Conservation (phyloP, 2,113 vertebrate species). For the Rynchops niger region DNA sequence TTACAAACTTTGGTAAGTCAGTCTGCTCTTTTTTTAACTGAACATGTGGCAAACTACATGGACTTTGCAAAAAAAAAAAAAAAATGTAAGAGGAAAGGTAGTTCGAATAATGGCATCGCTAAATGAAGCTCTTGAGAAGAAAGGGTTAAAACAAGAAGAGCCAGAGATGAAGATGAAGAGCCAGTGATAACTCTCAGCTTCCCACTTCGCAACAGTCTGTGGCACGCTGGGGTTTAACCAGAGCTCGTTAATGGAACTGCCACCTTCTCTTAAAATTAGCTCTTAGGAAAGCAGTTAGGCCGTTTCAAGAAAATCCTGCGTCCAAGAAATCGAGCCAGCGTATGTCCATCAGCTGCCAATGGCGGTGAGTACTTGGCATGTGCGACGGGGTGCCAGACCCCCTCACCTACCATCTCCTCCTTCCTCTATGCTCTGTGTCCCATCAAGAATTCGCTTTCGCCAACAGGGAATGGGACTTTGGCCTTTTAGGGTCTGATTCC, state of each 20-base stretch:
- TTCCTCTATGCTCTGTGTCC: background rate
- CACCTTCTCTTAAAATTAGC: background rate
- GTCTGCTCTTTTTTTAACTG: background rate
- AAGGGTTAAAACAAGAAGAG: constrained; percentile 5
- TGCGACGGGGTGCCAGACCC: background rate
- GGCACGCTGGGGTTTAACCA: background rate
- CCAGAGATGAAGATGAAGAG: background rate
- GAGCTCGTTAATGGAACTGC: background rate
- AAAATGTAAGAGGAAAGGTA: background rate
- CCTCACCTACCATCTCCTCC: background rate
- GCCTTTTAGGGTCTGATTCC: background rate
- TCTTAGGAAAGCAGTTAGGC: background rate
- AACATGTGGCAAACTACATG: background rate
- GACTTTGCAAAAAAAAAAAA: background rate
- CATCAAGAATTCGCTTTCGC: background rate
- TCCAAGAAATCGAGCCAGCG: background rate
- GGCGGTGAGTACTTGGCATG: accelerated
- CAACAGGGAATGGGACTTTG: background rate
- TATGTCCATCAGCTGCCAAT: background rate
- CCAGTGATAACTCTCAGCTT: background rate
- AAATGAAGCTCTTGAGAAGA: constrained; percentile 19
- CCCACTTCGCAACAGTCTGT: background rate
- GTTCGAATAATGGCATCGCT: constrained; percentile 8
- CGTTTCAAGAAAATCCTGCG: background rate
- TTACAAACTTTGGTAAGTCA: background rate